Conservation (phyloP, 2,797 vertebrate genomes). For the Menidia menidia region DNA sequence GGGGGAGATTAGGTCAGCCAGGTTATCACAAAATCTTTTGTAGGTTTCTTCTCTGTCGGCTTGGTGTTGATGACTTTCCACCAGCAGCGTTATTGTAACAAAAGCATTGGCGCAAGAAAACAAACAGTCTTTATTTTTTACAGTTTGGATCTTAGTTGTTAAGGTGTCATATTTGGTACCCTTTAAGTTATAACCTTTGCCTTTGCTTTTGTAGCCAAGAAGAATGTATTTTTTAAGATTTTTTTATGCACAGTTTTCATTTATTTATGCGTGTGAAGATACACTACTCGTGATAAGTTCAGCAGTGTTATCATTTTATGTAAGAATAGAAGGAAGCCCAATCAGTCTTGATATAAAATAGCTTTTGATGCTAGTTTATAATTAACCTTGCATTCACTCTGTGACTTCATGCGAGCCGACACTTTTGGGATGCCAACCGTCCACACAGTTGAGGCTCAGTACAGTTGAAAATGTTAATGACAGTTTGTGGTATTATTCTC, state of each 20-base stretch:
- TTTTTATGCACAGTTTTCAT: neutral
- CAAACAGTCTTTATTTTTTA: neutral
- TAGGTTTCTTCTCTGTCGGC: neutral
- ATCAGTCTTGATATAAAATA: neutral
- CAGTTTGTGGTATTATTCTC: slow-evolving; percentile 42
- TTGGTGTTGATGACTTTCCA: neutral
- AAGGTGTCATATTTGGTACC: too few species aligned
- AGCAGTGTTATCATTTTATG: too few species aligned
- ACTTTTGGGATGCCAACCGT: slow-evolving; percentile 44
- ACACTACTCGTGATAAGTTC: neutral
- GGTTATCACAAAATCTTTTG: too few species aligned
- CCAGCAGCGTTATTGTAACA: neutral
- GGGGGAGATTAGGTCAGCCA: neutral
- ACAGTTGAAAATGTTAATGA: slow-evolving; percentile 66
- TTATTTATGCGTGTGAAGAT: neutral
- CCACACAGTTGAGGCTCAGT: slow-evolving; percentile 39
- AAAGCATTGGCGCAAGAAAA: neutral
- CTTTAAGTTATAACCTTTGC: too few species aligned
- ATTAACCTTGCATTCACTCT: slow-evolving; percentile 29
- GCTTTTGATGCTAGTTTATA: slow-evolving; percentile 33
- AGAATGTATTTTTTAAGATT: neutral
- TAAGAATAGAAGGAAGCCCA: too few species aligned
- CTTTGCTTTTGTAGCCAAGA: too few species aligned
- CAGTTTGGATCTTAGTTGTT: neutral
- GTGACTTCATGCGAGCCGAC: slow-evolving; percentile 41